Evolutionary conservation across 1,140 invertebrate species (phyloP), one percentile per base, ranked within the genome.

Genomic region (Macrobrachium rosenbergii): DNA sequence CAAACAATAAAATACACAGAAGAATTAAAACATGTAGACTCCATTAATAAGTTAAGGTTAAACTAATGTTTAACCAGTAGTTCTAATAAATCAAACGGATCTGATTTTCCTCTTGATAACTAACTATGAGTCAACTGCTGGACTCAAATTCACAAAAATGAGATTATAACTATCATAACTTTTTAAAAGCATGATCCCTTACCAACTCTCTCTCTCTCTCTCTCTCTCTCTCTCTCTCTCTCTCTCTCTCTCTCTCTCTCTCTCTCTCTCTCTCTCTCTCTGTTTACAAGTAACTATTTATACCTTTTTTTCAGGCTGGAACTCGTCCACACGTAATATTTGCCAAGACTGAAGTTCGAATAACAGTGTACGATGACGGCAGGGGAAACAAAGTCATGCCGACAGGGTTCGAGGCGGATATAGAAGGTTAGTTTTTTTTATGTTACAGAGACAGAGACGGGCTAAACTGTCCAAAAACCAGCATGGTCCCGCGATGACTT

Each of bases 271-370:
- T 78, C 37, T 23, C 59, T 21, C 19, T 72, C 59, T 23, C 67
- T 69, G 21, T 43, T 43, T 17, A 6, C 19, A 14, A 28, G 12
- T 28, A 17, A 60, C 84, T 19, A 7, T 78, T 83, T 58, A 17
- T 52, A 52, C 52, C 11, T 81, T 37, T 16, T 19, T 69, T 19
- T 2, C 82, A 91, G 90, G 84, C 90, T 63, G 90, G 90, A 14
- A 73, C 86, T 12, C 86, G 91, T 16, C 90, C 90, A 2, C 91
- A 91, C 83, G 90, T 91, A 16, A 91, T 91, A 37, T 91, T 91
- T 77, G 91, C 91, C 16, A 89, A 90, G 28, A 88, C 84, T 19
- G 90, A 91, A 80, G 89, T 91, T 5, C 85, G 91, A 14, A 90
- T 91, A 63, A 90, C 90, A 5, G 90, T 91, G 1, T 91, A 88